A percentile compares a stretch with the other conserved stretches of the same genome.
Conservation (phyloP, 2,797 vertebrate species). For the Aselliscus stoliczkanus region DNA sequence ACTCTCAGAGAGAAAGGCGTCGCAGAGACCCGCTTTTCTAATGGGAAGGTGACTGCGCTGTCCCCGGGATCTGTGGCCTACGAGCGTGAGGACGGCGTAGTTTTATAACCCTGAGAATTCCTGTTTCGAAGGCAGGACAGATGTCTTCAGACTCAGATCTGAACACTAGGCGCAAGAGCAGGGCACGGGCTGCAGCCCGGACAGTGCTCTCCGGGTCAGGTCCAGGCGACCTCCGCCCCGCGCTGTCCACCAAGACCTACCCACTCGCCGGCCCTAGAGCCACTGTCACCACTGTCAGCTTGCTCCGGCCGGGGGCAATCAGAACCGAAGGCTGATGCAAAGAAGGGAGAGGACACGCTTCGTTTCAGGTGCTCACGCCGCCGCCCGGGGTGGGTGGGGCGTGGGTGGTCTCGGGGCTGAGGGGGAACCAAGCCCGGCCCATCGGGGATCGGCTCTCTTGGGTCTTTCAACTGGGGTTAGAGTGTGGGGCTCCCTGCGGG, state of each 20-base stretch:
- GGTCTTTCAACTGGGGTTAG: fast-evolving
- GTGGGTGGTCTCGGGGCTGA: not conserved
- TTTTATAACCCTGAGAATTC: not conserved
- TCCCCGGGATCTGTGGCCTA: not conserved
- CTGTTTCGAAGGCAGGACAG: not conserved
- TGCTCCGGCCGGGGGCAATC: not conserved
- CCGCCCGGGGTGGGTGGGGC: not conserved
- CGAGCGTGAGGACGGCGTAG: not conserved
- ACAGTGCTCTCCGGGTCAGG: fast-evolving
- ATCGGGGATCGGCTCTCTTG: not conserved
- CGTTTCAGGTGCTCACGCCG: not conserved
- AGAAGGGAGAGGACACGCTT: not conserved
- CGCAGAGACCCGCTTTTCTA: not conserved
- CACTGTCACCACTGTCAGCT: not conserved
- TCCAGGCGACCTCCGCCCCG: not conserved
- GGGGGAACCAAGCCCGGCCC: not conserved
- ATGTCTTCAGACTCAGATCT: not conserved
- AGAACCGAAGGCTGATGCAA: not conserved
- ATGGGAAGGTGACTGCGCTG: not conserved
- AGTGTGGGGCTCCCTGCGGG: not conserved
- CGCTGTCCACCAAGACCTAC: not conserved
- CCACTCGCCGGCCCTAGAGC: fast-evolving
- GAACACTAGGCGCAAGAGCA: not conserved
- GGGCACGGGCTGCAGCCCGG: not conserved
- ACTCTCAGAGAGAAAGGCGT: not conserved